Conservation (phyloP, 2,113 vertebrate genomes). For the Mesitornis unicolor region DNA sequence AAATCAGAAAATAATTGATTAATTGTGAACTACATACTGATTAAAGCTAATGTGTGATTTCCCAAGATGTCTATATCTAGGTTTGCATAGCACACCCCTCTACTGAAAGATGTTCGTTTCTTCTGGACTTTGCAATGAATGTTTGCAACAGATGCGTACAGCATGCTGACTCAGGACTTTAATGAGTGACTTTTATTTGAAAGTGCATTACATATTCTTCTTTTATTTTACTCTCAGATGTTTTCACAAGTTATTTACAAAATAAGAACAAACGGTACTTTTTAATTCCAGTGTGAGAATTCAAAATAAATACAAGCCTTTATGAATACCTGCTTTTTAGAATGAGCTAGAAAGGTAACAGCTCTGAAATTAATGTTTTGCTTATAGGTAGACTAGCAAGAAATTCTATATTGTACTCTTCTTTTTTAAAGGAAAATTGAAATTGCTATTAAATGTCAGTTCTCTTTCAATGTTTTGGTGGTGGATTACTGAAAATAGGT, state of each 20-base stretch:
- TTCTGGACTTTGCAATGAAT: neutral
- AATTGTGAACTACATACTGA: conserved; percentile 70
- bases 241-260: neutral
- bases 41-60: conserved; percentile 37
- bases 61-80: conserved; percentile 16
- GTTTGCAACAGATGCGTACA: neutral
- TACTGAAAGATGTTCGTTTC: neutral
- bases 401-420: neutral
- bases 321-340: neutral
- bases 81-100: neutral
- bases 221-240: neutral
- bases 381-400: neutral
- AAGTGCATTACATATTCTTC: neutral
- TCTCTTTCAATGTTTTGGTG: neutral
- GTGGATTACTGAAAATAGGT: neutral
- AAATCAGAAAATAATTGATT: conserved; percentile 65
- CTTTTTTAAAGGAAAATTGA: neutral
- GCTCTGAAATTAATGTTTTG: neutral
- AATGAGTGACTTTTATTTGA: neutral
- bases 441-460: neutral
- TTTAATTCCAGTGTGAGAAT: neutral
- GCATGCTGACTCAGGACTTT: neutral
- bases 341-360: neutral
- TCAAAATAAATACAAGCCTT: neutral
- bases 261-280: neutral